These are phyloP conservation scores for Julus scandinavius DNA, from an alignment of 2,888 invertebrate species.

Conservation along the genomic window DNA sequence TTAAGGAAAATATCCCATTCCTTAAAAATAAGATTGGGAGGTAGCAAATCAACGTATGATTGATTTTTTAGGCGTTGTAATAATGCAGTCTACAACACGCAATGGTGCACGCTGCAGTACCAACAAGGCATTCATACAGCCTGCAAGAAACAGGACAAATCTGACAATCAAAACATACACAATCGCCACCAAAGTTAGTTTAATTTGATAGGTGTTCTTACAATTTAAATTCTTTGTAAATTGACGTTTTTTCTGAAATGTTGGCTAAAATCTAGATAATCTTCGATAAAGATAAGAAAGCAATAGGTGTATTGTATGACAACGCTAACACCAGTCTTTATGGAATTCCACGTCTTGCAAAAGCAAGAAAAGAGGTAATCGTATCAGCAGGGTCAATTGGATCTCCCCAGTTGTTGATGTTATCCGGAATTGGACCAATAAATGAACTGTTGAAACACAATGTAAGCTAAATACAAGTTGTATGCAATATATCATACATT, in stretches of 20 bases:
- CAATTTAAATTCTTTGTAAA: neutral
- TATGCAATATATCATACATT: no score
- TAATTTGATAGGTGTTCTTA: neutral
- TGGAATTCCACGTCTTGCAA: neutral
- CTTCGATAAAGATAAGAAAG: neutral
- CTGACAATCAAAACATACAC: conserved; percentile 51
- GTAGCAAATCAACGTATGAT: no score
- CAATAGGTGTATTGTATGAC: conserved; percentile 1
- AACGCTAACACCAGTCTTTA: neutral
- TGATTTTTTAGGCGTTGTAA: conserved; percentile 15
- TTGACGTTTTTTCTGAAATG: neutral
- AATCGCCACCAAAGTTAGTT: conserved; percentile 54
- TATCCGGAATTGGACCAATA: conserved; percentile 58
- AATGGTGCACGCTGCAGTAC: conserved; percentile 65
- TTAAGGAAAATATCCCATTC: neutral
- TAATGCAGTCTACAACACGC: conserved; percentile 62
- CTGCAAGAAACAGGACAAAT: conserved; percentile 54
- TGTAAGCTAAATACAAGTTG: conserved; percentile 10
- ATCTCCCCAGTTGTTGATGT: conserved; percentile 47
- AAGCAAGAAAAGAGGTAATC: conserved; percentile 47
- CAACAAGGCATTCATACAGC: conserved; percentile 55
- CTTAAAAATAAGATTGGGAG: no score
- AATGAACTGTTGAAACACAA: conserved; percentile 52
- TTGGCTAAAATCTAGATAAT: neutral
- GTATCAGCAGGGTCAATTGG: conserved; percentile 49